Conservation (phyloP, 1,140 invertebrate genomes). For the Papilio helenus region DNA sequence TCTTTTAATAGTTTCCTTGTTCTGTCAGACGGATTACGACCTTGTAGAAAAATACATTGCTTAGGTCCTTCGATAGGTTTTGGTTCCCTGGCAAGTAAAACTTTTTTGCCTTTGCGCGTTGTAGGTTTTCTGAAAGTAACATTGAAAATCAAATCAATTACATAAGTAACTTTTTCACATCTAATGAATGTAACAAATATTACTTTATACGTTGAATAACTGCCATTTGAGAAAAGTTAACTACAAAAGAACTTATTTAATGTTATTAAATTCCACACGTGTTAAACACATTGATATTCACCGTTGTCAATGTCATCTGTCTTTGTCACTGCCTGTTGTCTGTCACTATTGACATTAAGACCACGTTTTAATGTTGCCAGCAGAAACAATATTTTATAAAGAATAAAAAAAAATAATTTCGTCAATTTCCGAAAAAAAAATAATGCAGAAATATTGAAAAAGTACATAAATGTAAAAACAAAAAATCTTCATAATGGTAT, state of each 20-base stretch:
- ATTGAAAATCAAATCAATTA: slow-evolving; percentile 9
- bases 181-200: background rate
- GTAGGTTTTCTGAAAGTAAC: slow-evolving; percentile 90
- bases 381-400: background rate
- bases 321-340: no score
- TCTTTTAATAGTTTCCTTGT: slow-evolving; percentile 93
- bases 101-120: slow-evolving; percentile 94
- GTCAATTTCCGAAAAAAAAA: no score
- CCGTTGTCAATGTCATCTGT: background rate
- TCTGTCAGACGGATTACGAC: slow-evolving; percentile 91
- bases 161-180: background rate
- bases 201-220: slow-evolving; percentile 40
- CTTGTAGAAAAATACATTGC: slow-evolving; percentile 92
- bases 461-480: no score
- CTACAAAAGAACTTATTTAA: background rate
- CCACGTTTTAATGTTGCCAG: background rate
- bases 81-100: slow-evolving; percentile 91
- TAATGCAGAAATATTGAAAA: no score
- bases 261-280: slow-evolving; percentile 14
- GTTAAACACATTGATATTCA: background rate
- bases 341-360: background rate
- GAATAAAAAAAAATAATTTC: background rate
- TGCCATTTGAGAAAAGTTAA: slow-evolving; percentile 10
- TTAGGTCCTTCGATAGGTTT: slow-evolving; percentile 96
- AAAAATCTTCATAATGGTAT: no score